These are phyloP conservation scores for Campoletis sonorensis DNA, from an alignment of 1,140 invertebrate species.

Conservation along the genomic window DNA sequence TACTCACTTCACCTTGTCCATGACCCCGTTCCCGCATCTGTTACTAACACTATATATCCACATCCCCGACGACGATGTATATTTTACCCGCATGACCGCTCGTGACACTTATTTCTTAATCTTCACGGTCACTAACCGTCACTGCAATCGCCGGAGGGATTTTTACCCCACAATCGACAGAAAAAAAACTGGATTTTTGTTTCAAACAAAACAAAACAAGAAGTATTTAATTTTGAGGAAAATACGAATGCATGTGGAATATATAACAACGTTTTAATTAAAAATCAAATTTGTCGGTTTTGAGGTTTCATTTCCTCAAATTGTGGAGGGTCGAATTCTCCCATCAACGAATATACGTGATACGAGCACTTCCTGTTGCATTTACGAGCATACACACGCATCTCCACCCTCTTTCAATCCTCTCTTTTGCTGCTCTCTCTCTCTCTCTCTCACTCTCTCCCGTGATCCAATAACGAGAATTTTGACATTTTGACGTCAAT, in stretches of 20 bases:
- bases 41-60: not conserved
- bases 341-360: not conserved
- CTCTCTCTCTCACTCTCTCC: not conserved
- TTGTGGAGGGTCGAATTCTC: not conserved
- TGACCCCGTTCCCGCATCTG: slow-evolving; percentile 55
- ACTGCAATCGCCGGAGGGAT: not conserved
- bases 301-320: slow-evolving; percentile 20
- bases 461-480: slow-evolving; percentile 40
- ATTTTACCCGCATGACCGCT: slow-evolving; percentile 12
- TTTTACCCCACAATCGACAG: not conserved
- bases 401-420: not conserved
- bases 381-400: not conserved
- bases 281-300: slow-evolving; percentile 28
- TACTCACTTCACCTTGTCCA: slow-evolving; percentile 58
- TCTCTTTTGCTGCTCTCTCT: not conserved
- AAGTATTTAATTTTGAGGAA: too few relatives aligned
- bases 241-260: not conserved
- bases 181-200: not conserved
- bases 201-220: slow-evolving; percentile 4
- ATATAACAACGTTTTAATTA: not conserved
- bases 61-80: too few relatives aligned
- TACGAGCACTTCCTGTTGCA: slow-evolving; percentile 9
- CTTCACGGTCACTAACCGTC: slow-evolving; percentile 10
- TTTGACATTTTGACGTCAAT: slow-evolving; percentile 44
- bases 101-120: slow-evolving; percentile 28